These are phyloP conservation scores for Drosophila imparisetae DNA, from an alignment of 2,888 invertebrate species.

Conservation along the genomic window DNA sequence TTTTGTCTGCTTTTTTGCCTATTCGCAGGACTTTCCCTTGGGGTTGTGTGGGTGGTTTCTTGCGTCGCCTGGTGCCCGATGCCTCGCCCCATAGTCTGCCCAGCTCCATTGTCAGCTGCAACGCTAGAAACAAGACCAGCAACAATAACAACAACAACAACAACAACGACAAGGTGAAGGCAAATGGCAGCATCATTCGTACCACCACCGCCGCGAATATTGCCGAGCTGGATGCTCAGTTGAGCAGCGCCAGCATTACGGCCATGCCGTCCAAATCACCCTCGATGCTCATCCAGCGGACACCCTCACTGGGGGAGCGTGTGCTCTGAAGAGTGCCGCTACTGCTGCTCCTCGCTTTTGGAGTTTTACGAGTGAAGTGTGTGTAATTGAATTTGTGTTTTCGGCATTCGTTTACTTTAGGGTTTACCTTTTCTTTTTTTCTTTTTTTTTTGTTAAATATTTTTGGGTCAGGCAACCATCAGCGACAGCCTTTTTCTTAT, in stretches of 20 bases:
- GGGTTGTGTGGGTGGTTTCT: slow-evolving; percentile 88
- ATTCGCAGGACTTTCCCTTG: slow-evolving; percentile 89
- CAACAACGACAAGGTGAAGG: slow-evolving; percentile 27
- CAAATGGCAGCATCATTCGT: slow-evolving; percentile 39
- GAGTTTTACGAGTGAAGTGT: slow-evolving; percentile 66
- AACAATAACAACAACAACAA: slow-evolving; percentile 15
- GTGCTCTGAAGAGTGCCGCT: slow-evolving; percentile 78
- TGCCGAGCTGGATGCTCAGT: slow-evolving; percentile 68
- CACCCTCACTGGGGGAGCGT: slow-evolving; percentile 84
- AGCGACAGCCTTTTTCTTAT: neutral
- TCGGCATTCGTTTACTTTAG: slow-evolving; percentile 56
- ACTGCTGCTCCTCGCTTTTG: slow-evolving; percentile 34
- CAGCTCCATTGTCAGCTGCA: slow-evolving; percentile 29
- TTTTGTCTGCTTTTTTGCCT: slow-evolving; percentile 18
- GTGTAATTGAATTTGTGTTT: slow-evolving; percentile 75
- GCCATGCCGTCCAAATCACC: slow-evolving; percentile 80
- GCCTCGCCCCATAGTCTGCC: slow-evolving; percentile 86
- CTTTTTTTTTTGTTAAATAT: neutral
- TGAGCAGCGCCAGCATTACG: slow-evolving; percentile 56
- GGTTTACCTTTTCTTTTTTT: slow-evolving; percentile 1
- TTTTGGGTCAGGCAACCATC: slow-evolving; percentile 37
- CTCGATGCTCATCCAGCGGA: slow-evolving; percentile 83
- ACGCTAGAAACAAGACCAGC: slow-evolving; percentile 11
- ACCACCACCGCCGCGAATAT: slow-evolving; percentile 47
- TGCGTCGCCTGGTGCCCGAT: slow-evolving; percentile 89